Percentiles rank a stretch among this genome's conserved stretches.
phyloP scores from a whole-genome alignment of 2,888 invertebrate species.

The Hypsopygia costalis region DNA sequence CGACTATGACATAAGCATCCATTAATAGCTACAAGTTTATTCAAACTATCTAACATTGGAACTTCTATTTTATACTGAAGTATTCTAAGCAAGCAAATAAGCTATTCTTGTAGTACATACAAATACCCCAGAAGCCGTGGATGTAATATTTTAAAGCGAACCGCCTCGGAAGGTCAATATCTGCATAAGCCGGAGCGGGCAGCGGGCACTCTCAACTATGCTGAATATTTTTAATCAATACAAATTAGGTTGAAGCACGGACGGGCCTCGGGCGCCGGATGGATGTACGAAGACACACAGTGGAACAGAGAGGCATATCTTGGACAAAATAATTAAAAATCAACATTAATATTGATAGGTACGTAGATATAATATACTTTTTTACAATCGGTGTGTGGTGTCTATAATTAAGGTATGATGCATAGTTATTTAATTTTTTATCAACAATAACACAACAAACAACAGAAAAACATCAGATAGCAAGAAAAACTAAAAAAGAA shows the following conservation, averaged over 20 bases:
- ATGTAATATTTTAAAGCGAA: conserved; percentile 2
- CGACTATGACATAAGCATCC: too few relatives aligned
- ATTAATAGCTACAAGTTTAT: too few relatives aligned
- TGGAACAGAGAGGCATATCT: background rate
- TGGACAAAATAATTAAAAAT: too few relatives aligned
- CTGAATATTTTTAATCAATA: conserved; percentile 81
- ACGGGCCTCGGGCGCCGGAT: conserved; percentile 51
- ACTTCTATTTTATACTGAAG: background rate
- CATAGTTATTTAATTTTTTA: too few relatives aligned
- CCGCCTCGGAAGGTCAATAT: conserved; percentile 36
- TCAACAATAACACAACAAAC: too few relatives aligned
- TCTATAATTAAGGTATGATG: too few relatives aligned
- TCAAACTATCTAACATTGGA: background rate
- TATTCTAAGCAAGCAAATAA: conserved; percentile 5
- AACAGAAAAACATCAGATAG: too few relatives aligned
- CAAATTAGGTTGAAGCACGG: conserved; percentile 71
- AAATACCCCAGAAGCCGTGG: background rate
- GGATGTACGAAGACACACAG: conserved; percentile 25
- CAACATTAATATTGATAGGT: too few relatives aligned
- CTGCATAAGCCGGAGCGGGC: conserved; percentile 34
- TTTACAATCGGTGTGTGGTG: too few relatives aligned
- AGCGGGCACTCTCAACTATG: conserved; percentile 64
- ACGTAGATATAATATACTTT: too few relatives aligned
- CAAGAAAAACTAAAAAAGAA: too few relatives aligned
- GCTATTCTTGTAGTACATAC: conserved; percentile 6